Conservation (phyloP, 2,797 vertebrate genomes). For the Siniperca obscura region DNA sequence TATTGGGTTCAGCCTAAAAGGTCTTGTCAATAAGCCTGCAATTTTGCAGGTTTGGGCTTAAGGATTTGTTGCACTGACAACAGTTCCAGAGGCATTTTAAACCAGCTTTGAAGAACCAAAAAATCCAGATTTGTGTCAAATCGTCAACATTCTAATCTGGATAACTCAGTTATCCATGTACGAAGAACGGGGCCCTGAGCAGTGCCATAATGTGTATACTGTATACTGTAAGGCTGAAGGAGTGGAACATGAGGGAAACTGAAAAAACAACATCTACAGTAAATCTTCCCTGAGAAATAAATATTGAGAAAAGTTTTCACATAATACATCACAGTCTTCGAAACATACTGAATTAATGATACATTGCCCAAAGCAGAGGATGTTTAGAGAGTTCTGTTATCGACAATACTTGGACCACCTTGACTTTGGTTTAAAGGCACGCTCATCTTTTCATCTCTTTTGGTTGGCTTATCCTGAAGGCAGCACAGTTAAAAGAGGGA, state of each 20-base stretch:
- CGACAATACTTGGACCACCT: slow-evolving; percentile 19
- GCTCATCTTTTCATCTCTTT: slow-evolving; percentile 35
- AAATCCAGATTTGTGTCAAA: too few species aligned
- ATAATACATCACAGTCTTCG: slow-evolving; percentile 48
- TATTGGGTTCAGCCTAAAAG: too few species aligned
- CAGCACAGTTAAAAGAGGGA: not conserved
- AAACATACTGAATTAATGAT: slow-evolving; percentile 55
- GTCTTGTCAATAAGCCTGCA: too few species aligned
- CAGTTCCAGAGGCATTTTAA: too few species aligned
- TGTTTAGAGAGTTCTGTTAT: slow-evolving; percentile 38
- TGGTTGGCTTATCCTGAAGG: slow-evolving; percentile 30
- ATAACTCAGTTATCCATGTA: too few species aligned
- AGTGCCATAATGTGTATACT: slow-evolving; percentile 1
- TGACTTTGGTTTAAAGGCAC: slow-evolving; percentile 4
- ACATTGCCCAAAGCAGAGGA: slow-evolving; percentile 46
- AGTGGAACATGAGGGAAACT: not conserved
- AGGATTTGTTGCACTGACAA: too few species aligned
- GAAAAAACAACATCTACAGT: slow-evolving; percentile 21
- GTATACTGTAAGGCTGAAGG: not conserved
- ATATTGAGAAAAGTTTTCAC: slow-evolving; percentile 41
- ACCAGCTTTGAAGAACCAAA: too few species aligned
- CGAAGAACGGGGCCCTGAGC: not conserved
- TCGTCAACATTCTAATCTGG: too few species aligned
- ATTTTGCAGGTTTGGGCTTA: too few species aligned
- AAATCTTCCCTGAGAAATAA: slow-evolving; percentile 49